phyloP scores from a whole-genome alignment of 2,113 vertebrate species.

The Sula dactylatra region DNA sequence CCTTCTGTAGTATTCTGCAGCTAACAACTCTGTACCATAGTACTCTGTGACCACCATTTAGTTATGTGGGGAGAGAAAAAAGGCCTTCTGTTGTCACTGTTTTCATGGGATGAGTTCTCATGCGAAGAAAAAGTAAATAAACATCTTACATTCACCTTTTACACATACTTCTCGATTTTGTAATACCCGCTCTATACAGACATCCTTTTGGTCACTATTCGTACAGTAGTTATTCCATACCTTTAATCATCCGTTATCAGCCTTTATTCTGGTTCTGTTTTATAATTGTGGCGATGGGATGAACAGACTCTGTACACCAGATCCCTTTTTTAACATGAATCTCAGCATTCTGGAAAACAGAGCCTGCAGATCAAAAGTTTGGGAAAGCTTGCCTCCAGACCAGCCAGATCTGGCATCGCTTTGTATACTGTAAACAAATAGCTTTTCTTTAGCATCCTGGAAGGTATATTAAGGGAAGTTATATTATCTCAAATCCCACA shows the following conservation, averaged over 20 bases:
- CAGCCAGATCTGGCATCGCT: background rate
- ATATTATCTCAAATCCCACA: background rate
- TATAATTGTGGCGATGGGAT: background rate
- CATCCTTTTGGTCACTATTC: background rate
- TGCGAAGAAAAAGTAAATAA: background rate
- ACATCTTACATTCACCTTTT: background rate
- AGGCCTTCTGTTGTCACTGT: background rate
- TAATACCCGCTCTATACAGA: background rate
- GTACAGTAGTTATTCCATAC: background rate
- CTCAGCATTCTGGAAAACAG: background rate
- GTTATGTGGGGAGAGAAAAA: background rate
- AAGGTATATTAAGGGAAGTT: background rate
- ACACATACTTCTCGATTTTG: background rate
- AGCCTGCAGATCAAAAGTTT: constrained; percentile 30
- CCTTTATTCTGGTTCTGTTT: background rate
- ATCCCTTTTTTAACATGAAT: background rate
- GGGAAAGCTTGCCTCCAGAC: constrained; percentile 19
- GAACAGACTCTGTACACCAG: background rate
- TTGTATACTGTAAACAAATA: background rate
- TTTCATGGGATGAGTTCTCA: background rate
- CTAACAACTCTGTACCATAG: rapidly evolving
- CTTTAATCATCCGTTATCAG: background rate
- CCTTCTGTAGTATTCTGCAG: background rate
- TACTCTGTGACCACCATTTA: background rate
- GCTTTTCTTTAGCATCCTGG: background rate